phyloP scores from a whole-genome alignment of 2,888 invertebrate genomes.

The Tiliacea aurago region DNA sequence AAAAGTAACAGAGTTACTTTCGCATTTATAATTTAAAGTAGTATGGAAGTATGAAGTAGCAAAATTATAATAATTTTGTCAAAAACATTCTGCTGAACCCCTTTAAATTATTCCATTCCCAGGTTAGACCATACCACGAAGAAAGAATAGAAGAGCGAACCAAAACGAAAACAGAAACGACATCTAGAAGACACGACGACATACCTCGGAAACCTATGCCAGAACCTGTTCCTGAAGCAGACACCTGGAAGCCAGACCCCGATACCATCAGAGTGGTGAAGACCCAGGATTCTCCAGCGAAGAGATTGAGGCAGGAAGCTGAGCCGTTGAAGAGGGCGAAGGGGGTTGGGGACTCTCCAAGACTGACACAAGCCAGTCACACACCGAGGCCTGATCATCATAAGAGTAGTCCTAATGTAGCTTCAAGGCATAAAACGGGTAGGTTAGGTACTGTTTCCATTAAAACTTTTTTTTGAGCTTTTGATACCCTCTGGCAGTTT shows the following conservation, averaged over 20 bases:
- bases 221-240: conserved; percentile 71
- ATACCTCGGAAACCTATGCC: conserved; percentile 73
- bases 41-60: not conserved
- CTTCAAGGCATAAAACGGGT: conserved; percentile 87
- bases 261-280: conserved; percentile 85
- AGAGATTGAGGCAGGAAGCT: conserved; percentile 85
- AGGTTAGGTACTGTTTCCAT: not conserved
- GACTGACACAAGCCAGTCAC: conserved; percentile 81
- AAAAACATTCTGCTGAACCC: not conserved
- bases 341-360: conserved; percentile 83
- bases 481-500: not conserved
- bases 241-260: conserved; percentile 84
- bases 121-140: conserved; percentile 84
- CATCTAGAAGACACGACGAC: conserved; percentile 78
- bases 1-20: not conserved
- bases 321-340: conserved; percentile 87
- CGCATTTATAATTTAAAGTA: not conserved
- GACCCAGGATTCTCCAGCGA: conserved; percentile 85
- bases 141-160: conserved; percentile 73
- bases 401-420: conserved; percentile 92
- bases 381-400: conserved; percentile 87
- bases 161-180: conserved; percentile 70
- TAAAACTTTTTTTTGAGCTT: not conserved
- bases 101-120: not conserved
- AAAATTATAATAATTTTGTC: not conserved